Conservation (phyloP, 2,888 invertebrate species). For the Drosophila putrida region DNA sequence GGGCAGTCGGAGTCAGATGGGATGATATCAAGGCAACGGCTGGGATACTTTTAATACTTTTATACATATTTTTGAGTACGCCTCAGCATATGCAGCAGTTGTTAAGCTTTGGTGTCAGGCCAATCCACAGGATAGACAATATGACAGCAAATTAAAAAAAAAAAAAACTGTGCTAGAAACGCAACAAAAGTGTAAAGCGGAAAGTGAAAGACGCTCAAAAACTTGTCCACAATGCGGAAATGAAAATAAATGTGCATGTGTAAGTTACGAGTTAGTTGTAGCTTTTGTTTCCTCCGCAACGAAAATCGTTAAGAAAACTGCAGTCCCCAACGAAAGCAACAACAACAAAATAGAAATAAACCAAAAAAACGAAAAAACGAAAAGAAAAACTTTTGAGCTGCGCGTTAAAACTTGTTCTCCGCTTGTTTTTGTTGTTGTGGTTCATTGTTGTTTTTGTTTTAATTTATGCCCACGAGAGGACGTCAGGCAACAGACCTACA, state of each 20-base stretch:
- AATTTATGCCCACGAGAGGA: slow-evolving; percentile 68
- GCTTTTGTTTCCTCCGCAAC: slow-evolving; percentile 58
- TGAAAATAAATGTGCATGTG: slow-evolving; percentile 66
- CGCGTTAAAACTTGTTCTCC: slow-evolving; percentile 39
- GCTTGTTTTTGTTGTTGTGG: slow-evolving; percentile 6
- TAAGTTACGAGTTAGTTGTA: slow-evolving; percentile 46
- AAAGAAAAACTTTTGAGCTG: slow-evolving; percentile 51
- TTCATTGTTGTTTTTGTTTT: slow-evolving; percentile 46
- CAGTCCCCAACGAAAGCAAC: slow-evolving; percentile 22
- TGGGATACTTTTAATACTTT: neutral
- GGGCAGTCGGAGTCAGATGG: slow-evolving; percentile 12
- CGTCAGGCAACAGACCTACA: slow-evolving; percentile 32
- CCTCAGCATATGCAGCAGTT: slow-evolving; percentile 34
- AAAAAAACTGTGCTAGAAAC: slow-evolving; percentile 40
- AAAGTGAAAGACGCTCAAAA: slow-evolving; percentile 45
- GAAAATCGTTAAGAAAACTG: slow-evolving; percentile 65
- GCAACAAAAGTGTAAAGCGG: slow-evolving; percentile 36
- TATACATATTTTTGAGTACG: slow-evolving; percentile 11
- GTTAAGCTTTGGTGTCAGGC: slow-evolving; percentile 1
- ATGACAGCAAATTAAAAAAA: slow-evolving; percentile 56
- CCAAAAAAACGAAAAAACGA: slow-evolving; percentile 13
- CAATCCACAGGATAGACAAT: slow-evolving; percentile 24
- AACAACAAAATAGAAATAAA: slow-evolving; percentile 20
- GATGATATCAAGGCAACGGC: neutral
- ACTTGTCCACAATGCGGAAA: slow-evolving; percentile 50